Conservation (phyloP, 2,797 vertebrate species). For the Urophycis tenuis region DNA sequence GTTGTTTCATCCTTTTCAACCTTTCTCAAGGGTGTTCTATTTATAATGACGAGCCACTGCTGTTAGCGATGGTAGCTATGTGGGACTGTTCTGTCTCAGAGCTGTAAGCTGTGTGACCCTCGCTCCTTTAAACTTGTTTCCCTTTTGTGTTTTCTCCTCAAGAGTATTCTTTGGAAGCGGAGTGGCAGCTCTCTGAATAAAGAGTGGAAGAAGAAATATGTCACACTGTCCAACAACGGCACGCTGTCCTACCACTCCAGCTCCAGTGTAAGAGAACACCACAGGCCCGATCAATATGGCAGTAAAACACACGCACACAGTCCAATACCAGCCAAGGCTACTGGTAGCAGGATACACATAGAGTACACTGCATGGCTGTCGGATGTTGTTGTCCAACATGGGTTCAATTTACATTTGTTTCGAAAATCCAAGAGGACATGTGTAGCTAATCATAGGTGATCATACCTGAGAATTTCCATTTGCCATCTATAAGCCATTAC, state of each 20-base stretch:
- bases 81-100: constrained; percentile 19
- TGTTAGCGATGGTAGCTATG: constrained; percentile 29
- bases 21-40: constrained; percentile 44
- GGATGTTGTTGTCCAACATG: not conserved
- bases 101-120: constrained; percentile 15
- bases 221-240: constrained; percentile 89
- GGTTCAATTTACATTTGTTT: not conserved
- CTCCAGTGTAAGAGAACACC: constrained; percentile 78
- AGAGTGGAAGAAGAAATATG: constrained; percentile 98
- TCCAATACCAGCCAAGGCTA: not conserved
- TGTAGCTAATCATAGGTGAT: not conserved
- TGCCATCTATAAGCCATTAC: not conserved
- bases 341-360: not conserved
- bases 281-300: constrained; percentile 23
- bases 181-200: constrained; percentile 96
- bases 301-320: constrained; percentile 16
- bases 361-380: not conserved
- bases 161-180: constrained; percentile 90
- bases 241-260: constrained; percentile 89
- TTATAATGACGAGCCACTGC: constrained; percentile 27
- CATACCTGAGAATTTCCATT: not conserved
- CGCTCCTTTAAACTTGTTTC: constrained; percentile 16
- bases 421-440: not conserved
- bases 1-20: constrained; percentile 33
- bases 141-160: constrained; percentile 44